These are phyloP conservation scores for Sternarchorhynchus goeldii DNA, from an alignment of 2,797 vertebrate species.

Conservation along the genomic window DNA sequence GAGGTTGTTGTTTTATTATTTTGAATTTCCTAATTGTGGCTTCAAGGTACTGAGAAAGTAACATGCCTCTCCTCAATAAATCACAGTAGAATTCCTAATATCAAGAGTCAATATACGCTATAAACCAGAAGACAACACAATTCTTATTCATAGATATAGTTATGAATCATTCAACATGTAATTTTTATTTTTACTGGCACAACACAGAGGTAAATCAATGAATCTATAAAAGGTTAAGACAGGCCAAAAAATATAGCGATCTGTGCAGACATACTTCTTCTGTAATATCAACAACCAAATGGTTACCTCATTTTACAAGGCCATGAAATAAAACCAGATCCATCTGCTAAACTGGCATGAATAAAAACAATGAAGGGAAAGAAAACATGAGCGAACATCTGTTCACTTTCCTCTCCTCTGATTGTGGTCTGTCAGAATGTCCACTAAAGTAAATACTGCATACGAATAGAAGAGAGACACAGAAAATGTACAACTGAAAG, in stretches of 20 bases:
- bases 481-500: no score
- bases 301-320: constrained; percentile 48
- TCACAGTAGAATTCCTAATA: no score
- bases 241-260: background rate
- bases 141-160: background rate
- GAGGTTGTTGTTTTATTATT: no score
- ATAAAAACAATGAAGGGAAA: background rate
- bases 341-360: background rate
- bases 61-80: no score
- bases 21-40: no score
- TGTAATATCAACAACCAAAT: constrained; percentile 72
- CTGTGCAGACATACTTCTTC: constrained; percentile 57
- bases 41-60: no score
- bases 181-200: background rate
- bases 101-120: no score
- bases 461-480: no score
- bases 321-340: constrained; percentile 7
- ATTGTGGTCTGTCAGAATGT: no score
- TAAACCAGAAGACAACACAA: no score
- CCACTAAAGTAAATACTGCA: no score
- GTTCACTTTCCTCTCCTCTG: no score
- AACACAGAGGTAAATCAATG: background rate
- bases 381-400: background rate
- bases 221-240: background rate
- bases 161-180: background rate